phyloP scores from a whole-genome alignment of 2,113 vertebrate genomes.

The Xiphias gladius region DNA sequence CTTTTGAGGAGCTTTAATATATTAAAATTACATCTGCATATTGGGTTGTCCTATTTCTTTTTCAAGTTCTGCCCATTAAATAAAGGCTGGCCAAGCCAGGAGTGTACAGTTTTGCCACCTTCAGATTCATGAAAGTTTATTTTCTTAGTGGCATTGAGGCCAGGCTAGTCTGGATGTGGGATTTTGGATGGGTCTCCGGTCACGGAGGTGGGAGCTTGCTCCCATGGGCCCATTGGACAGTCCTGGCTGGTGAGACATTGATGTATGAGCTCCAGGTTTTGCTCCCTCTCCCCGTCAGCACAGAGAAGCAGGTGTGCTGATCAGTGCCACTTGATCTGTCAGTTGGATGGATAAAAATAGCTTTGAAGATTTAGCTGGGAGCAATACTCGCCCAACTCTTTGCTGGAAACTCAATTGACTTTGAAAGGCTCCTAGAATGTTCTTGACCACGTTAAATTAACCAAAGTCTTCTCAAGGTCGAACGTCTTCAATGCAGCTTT shows the following conservation, averaged over 20 bases:
- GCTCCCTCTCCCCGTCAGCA: conserved; percentile 69
- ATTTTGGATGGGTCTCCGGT: conserved; percentile 55
- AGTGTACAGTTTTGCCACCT: background rate
- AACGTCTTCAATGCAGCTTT: conserved; percentile 49
- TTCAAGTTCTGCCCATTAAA: background rate
- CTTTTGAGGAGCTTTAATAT: conserved; percentile 1
- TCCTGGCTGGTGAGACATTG: conserved; percentile 81
- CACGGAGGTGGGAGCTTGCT: conserved; percentile 50
- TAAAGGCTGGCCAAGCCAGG: background rate
- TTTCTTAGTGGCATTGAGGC: conserved; percentile 31
- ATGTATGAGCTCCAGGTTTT: conserved; percentile 82
- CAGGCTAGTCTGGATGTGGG: conserved; percentile 33
- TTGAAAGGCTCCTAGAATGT: conserved; percentile 68
- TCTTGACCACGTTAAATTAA: conserved; percentile 62
- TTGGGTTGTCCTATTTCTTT: background rate
- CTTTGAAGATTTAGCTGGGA: conserved; percentile 76
- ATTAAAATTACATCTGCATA: background rate
- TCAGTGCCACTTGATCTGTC: conserved; percentile 82
- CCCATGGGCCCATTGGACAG: conserved; percentile 72
- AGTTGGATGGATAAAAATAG: conserved; percentile 82
- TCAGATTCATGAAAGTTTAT: conserved; percentile 16
- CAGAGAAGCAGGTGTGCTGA: conserved; percentile 80
- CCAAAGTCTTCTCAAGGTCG: conserved; percentile 67
- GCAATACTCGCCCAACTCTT: conserved; percentile 59
- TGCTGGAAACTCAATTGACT: conserved; percentile 74